Base-by-base conservation (phyloP, 23 tunicate genomes). In the Styela plicata region DNA sequence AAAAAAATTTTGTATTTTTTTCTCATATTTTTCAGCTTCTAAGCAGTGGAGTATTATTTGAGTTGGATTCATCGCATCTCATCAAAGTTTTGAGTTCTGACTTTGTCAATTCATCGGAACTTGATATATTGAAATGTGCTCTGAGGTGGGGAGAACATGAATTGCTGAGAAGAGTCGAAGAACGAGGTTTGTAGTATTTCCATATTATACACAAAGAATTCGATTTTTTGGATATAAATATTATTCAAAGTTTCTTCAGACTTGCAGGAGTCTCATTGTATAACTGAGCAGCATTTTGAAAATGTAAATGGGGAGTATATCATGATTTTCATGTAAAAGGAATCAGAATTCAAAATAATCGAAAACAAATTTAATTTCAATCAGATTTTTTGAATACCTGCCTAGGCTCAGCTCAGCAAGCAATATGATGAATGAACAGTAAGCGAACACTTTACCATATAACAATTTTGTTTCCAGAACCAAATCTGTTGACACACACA, bases 61-160 rank as follows among this genome's bases (percentile, higher is more conserved):
- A 86, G 2, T 24, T 93, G 5, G 61, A 82, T 13, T 34, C 68
- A 28, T 64, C 80, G 3, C 89, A 93, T 19, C 33, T 93, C 69
- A 52, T 65, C 18, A 89, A 93, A 36, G 64, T 93, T 20, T 66
- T 93, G 24, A 35, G 74, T n/a, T 87, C 92, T 10, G 98, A 93
- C 36, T 93, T 74, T 71, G 87, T 93, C 63, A 88, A 93, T 70
- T 67, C 89, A 0, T 74, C 89, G 52, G 98, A 93, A 78, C 83
- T 93, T 2, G 98, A 87, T 28, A 81, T 93, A 1, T 61, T 93
- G 80, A 67, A 78, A 68, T 57, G 70, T 27, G 98, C 86, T 26
- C 52, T 93, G 69, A 84, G 84, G 63, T 93, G 92, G 92, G 92
- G 98, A 5, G 98, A 93, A 35, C 82, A 88, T 53, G 90, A 86